A percentile compares a stretch with the other conserved stretches of the same genome.
phyloP scores from a whole-genome alignment of 2,888 invertebrate genomes.

The Argyresthia albistria region DNA sequence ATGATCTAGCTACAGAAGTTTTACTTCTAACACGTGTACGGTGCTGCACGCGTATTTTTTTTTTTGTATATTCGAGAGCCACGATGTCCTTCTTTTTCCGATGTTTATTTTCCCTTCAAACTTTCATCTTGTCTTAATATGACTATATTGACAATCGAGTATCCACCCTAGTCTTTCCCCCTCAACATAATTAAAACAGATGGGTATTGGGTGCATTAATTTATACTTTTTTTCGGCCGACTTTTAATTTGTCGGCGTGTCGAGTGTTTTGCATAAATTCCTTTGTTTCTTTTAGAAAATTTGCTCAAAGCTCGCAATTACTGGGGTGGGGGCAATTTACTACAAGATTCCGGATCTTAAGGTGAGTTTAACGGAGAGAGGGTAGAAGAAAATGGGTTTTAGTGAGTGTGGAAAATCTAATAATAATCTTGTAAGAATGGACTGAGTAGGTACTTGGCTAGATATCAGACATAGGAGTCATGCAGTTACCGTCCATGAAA shows the following conservation, averaged over 20 bases:
- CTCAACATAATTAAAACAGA: slow-evolving; percentile 56
- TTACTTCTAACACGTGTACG: too few relatives aligned
- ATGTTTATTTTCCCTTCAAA: too few relatives aligned
- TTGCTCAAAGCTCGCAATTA: slow-evolving; percentile 53
- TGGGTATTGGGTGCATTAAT: slow-evolving; percentile 63
- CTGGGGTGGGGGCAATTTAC: slow-evolving; percentile 55
- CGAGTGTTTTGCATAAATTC: slow-evolving; percentile 67
- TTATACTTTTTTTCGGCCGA: slow-evolving; percentile 42
- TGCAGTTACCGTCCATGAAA: too few relatives aligned
- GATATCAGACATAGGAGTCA: too few relatives aligned
- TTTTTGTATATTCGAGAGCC: too few relatives aligned
- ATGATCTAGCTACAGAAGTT: too few relatives aligned
- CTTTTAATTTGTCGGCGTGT: slow-evolving; percentile 62
- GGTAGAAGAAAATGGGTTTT: slow-evolving; percentile 7
- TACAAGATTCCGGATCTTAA: slow-evolving; percentile 20
- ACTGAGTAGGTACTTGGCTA: too few relatives aligned
- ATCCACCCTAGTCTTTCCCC: slow-evolving; percentile 21
- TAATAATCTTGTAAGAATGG: background rate
- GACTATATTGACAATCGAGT: too few relatives aligned
- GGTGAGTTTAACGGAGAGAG: background rate
- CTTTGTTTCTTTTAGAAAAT: slow-evolving; percentile 36
- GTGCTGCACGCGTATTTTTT: too few relatives aligned
- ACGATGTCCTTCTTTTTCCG: too few relatives aligned
- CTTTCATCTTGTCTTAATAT: background rate
- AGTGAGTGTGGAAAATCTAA: slow-evolving; percentile 6